Conservation (phyloP, 92 coral and sea anemone genomes). For the Pocillopora grandis region DNA sequence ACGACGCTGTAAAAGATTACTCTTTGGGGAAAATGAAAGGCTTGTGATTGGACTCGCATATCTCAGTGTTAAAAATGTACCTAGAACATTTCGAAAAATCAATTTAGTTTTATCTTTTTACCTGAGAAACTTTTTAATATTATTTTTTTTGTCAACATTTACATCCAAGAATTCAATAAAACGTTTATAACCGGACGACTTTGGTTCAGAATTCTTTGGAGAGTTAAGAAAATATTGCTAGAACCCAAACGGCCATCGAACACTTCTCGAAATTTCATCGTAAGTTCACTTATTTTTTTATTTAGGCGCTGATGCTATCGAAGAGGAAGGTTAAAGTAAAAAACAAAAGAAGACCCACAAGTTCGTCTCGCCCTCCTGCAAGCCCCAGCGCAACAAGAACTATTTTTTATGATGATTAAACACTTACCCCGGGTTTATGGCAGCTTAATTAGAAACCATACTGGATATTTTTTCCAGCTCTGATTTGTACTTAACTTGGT, state of each 20-base stretch:
- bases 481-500: too few relatives aligned
- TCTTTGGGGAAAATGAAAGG: too few relatives aligned
- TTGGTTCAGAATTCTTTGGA: too few relatives aligned
- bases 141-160: not conserved
- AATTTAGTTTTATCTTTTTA: not conserved
- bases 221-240: too few relatives aligned
- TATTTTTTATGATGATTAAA: slow-evolving; percentile 45
- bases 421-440: not conserved
- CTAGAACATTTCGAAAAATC: not conserved
- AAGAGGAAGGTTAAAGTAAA: slow-evolving; percentile 75
- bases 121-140: not conserved
- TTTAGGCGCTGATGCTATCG: slow-evolving; percentile 77
- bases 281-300: not conserved
- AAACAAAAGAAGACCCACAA: slow-evolving; percentile 38
- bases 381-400: slow-evolving; percentile 34
- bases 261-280: not conserved
- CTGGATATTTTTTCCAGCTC: too few relatives aligned
- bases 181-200: too few relatives aligned
- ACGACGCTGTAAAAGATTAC: not conserved
- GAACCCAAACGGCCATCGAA: too few relatives aligned
- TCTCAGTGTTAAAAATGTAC: too few relatives aligned
- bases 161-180: too few relatives aligned
- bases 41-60: too few relatives aligned
- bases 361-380: slow-evolving; percentile 45
- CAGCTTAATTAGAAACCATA: too few relatives aligned